A percentile compares a stretch with the other conserved stretches of the same genome.
Conservation (phyloP, 1,140 invertebrate genomes). For the Brachionus sp. region DNA sequence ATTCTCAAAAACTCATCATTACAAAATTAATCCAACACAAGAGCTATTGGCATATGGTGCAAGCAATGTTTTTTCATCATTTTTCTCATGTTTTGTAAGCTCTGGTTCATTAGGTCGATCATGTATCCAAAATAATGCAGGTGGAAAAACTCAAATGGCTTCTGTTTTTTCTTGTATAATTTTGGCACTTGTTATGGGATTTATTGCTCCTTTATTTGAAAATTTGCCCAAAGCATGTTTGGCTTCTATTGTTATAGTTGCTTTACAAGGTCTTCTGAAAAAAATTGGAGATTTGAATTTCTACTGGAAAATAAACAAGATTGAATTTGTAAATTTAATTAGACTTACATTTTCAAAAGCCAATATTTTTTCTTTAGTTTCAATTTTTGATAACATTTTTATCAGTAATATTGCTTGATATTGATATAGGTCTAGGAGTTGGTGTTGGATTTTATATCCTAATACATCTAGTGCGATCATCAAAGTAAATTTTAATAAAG, state of each 20-base stretch:
- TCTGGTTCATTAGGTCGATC: conserved; percentile 62
- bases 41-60: conserved; percentile 63
- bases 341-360: neutral
- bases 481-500: conserved; percentile 57
- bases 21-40: conserved; percentile 83
- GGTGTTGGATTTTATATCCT: conserved; percentile 46
- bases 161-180: conserved; percentile 49
- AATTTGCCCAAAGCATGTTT: conserved; percentile 53
- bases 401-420: conserved; percentile 45
- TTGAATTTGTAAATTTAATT: conserved; percentile 48
- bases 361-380: conserved; percentile 47
- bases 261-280: conserved; percentile 59
- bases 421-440: conserved; percentile 50
- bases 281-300: conserved; percentile 57
- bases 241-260: conserved; percentile 62
- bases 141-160: conserved; percentile 59
- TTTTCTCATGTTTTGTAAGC: conserved; percentile 62
- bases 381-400: conserved; percentile 47
- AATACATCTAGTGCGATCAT: conserved; percentile 50
- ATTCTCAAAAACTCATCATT: conserved; percentile 79
- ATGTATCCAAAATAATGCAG: conserved; percentile 60
- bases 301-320: conserved; percentile 54
- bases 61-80: conserved; percentile 60
- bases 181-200: conserved; percentile 61
- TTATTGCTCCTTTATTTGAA: conserved; percentile 59